Percentiles rank a stretch among this genome's conserved stretches.
Conservation (phyloP, 2,888 invertebrate species). For the Lithophane semibrunnea region DNA sequence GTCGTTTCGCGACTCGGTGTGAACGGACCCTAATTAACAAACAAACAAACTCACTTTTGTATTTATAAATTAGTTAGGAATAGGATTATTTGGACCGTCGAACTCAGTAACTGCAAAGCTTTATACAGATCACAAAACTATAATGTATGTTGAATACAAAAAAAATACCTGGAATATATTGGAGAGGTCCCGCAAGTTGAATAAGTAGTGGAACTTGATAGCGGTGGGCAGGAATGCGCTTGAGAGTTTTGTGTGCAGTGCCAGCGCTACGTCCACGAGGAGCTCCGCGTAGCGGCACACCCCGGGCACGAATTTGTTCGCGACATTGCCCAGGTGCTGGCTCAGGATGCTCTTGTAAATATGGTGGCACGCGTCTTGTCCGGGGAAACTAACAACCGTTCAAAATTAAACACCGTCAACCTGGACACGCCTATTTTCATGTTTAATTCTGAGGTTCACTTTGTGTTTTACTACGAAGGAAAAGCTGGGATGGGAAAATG, state of each 20-base stretch:
- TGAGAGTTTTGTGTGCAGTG: conserved; percentile 94
- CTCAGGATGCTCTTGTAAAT: conserved; percentile 96
- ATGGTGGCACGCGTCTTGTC: conserved; percentile 94
- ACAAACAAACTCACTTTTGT: no score
- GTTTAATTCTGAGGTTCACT: neutral
- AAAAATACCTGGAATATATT: conserved; percentile 96
- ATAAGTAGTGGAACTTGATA: conserved; percentile 98
- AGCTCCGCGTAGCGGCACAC: conserved; percentile 91
- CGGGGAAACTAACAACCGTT: conserved; percentile 93
- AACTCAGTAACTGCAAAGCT: neutral
- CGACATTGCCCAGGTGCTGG: conserved; percentile 93
- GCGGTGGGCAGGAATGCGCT: conserved; percentile 97
- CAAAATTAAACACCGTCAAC: neutral
- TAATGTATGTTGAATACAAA: neutral
- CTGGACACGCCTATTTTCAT: no score
- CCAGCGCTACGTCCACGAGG: conserved; percentile 93
- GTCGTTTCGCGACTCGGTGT: no score
- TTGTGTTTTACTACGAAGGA: neutral
- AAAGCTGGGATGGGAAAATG: neutral
- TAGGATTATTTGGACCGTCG: neutral
- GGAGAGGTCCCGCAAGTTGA: conserved; percentile 97
- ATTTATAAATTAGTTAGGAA: no score
- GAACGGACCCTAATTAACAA: no score
- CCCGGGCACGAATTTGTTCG: conserved; percentile 91
- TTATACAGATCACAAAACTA: neutral